These are phyloP conservation scores for Alviniconcha strummeri DNA, from an alignment of 2,888 invertebrate species.

Conservation along the genomic window DNA sequence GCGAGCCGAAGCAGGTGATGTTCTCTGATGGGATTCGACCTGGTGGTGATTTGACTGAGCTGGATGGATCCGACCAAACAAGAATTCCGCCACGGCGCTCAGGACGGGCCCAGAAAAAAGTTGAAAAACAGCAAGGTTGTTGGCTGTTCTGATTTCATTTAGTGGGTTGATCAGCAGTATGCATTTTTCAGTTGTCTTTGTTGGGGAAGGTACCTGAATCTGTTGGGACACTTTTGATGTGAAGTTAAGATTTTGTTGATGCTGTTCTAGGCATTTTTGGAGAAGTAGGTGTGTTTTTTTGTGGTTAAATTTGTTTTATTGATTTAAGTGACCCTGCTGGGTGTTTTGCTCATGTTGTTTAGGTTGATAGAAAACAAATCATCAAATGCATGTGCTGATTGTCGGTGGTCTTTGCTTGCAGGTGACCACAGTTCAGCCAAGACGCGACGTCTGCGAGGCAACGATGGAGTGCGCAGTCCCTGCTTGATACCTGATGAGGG, in stretches of 20 bases:
- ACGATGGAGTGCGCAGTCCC: conserved; percentile 47
- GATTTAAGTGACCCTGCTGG: no score
- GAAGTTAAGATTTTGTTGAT: no score
- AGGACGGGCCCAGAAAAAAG: conserved; percentile 57
- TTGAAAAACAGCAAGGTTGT: conserved; percentile 49
- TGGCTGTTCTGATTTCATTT: background rate
- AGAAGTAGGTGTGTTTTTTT: no score
- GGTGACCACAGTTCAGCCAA: conserved; percentile 52
- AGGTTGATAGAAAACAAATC: no score
- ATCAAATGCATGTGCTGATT: no score
- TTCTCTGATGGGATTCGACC: conserved; percentile 92
- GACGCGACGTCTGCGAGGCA: conserved; percentile 47
- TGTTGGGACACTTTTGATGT: no score
- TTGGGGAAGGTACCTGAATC: no score
- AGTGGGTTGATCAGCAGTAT: no score
- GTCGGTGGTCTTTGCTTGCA: conserved; percentile 18
- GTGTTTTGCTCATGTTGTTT: no score
- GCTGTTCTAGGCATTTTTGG: no score
- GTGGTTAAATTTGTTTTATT: no score
- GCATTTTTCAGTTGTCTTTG: no score
- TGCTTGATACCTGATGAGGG: conserved; percentile 68
- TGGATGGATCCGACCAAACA: conserved; percentile 77
- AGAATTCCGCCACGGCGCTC: conserved; percentile 54
- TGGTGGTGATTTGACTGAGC: conserved; percentile 88
- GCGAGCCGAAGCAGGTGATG: conserved; percentile 85